Percentiles rank a stretch among this genome's conserved stretches.
Conservation (phyloP, 2,888 invertebrate genomes). For the Hoplodrina blanda region DNA sequence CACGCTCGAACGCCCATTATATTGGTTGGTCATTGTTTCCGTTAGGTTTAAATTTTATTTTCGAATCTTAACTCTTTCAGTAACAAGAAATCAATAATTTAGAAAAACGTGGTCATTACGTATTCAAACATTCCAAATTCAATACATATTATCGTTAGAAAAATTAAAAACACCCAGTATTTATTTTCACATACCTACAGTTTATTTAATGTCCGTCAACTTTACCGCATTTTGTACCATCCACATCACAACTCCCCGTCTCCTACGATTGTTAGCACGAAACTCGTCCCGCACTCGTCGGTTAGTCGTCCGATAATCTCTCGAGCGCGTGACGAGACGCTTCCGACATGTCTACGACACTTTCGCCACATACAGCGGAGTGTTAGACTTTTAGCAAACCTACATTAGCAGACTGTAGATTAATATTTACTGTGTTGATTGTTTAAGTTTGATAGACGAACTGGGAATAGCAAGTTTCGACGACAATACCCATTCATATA, state of each 20-base stretch:
- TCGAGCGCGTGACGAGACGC: slow-evolving; percentile 61
- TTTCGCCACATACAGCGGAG: slow-evolving; percentile 65
- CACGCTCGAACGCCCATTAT: background rate
- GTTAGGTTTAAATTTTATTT: background rate
- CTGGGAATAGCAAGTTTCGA: background rate
- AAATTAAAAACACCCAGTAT: slow-evolving; percentile 11
- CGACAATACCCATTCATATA: background rate
- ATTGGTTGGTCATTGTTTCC: background rate
- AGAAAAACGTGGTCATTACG: no score
- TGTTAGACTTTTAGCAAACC: slow-evolving; percentile 46
- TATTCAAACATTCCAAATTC: background rate
- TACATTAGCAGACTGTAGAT: slow-evolving; percentile 5
- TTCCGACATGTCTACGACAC: slow-evolving; percentile 73
- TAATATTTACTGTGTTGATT: background rate
- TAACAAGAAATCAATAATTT: background rate
- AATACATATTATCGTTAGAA: slow-evolving; percentile 5
- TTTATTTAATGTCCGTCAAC: slow-evolving; percentile 44
- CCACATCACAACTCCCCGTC: slow-evolving; percentile 25
- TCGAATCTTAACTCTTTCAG: background rate
- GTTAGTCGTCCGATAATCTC: slow-evolving; percentile 70
- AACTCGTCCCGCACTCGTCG: slow-evolving; percentile 64
- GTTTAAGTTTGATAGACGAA: background rate
- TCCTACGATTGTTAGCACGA: slow-evolving; percentile 55
- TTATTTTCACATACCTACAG: slow-evolving; percentile 1
- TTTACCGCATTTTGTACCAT: slow-evolving; percentile 41